Evolutionary conservation across 2,797 vertebrate genomes (phyloP), one percentile per base, ranked within the genome.

Genomic region (Ataeniobius toweri): DNA sequence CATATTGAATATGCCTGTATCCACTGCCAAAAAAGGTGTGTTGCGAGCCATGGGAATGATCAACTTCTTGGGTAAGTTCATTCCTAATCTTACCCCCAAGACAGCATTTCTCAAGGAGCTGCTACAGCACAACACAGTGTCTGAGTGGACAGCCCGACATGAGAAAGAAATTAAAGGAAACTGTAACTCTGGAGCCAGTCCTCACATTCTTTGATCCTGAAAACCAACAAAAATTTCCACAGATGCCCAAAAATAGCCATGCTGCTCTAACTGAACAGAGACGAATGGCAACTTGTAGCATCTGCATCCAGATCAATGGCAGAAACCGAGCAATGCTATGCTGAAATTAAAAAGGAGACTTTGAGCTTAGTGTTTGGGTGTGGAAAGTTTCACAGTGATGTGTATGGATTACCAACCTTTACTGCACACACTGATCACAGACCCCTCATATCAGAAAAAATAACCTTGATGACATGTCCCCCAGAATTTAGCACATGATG

Each of bases 331-430:
- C 44, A 70, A 22, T 9, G 13, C 24, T 39, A 76, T 16, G 59
- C 59, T 10, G 71, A 80, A 67, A 80, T 80, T 28, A 53, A 83
- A 50, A 80, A 80, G 56, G 78, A 78, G 31, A 63, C 44, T 51
- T 50, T 71, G 18, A 31, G 36, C 36, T 9, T 67, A 8, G 63
- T 67, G 18, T 63, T 46, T 53, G 69, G 73, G 0, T 65, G 68
- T 28, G 44, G 63, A 41, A 79, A 79, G 18, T 73, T 73, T 26
- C 68, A 76, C 36, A 63, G 55, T 26, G 63, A 83, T 71, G 74
- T 80, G 0, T 79, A 76, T 48, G 63, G 20, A 61, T 3, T 71
- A 13, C 68, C 75, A 59, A 48, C 75, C 26, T 71, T 71, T 59
- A 48, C 44, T 36, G 75, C 28, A 50, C 58, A 63, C 22, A 77